Percentiles rank a stretch among this genome's conserved stretches.
Evolutionary conservation across 2,113 vertebrate genomes (phyloP).

Genomic region (Cyprinodon tularosa): DNA sequence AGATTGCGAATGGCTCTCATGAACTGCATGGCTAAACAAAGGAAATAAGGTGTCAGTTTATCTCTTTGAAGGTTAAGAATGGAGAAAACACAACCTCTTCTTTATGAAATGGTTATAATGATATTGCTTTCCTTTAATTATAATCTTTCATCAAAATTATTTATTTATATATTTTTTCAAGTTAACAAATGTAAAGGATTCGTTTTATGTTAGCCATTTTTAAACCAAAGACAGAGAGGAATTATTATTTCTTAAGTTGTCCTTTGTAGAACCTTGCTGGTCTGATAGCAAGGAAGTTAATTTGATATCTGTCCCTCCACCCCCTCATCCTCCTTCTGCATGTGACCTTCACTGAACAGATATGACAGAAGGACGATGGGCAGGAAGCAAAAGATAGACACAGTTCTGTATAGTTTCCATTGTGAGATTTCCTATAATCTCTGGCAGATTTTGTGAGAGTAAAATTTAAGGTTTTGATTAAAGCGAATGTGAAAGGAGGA

Average conservation of each 20-base stretch:
- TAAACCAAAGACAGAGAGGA: not conserved
- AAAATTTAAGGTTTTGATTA: constrained; percentile 45
- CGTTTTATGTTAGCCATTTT: not conserved
- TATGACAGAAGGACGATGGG: constrained; percentile 13
- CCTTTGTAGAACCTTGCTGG: constrained; percentile 14
- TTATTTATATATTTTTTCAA: constrained; percentile 1
- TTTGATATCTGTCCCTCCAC: constrained; percentile 31
- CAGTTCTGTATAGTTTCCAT: constrained; percentile 36
- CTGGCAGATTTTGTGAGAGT: constrained; percentile 25
- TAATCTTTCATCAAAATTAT: not conserved
- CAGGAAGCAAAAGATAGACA: constrained; percentile 28
- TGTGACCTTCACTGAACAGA: constrained; percentile 59
- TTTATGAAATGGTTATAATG: constrained; percentile 7
- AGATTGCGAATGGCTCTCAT: constrained; percentile 53
- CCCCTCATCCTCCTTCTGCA: constrained; percentile 20
- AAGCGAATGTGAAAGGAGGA: constrained; percentile 16
- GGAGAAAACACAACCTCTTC: constrained; percentile 35
- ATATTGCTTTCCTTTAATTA: not conserved
- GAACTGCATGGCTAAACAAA: constrained; percentile 37
- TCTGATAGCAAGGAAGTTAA: constrained; percentile 27
- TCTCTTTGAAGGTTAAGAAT: constrained; percentile 9
- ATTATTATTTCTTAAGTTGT: constrained; percentile 1
- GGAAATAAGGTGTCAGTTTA: constrained; percentile 24
- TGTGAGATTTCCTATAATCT: constrained; percentile 43
- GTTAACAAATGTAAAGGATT: not conserved